phyloP scores from a whole-genome alignment of 2,113 vertebrate genomes.

The Pygoscelis antarcticus region DNA sequence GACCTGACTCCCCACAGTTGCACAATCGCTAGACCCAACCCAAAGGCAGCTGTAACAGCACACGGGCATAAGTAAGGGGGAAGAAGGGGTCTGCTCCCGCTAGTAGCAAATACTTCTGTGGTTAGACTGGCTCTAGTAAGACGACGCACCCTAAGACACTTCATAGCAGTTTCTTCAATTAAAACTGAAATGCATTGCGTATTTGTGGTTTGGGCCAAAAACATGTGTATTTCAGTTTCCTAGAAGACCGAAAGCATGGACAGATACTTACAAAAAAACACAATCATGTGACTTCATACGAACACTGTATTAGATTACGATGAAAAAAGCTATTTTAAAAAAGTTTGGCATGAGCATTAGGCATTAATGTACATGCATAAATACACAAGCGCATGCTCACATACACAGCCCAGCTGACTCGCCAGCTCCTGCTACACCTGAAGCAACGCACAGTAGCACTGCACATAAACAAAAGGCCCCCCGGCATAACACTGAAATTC shows the following conservation, averaged over 20 bases:
- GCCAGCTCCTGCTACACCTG: not conserved
- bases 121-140: not conserved
- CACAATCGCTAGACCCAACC: not conserved
- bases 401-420: not conserved
- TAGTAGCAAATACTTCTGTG: not conserved
- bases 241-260: not conserved
- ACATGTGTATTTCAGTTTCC: not conserved
- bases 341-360: not conserved
- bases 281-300: rapidly evolving
- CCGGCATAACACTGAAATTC: not conserved
- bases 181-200: not conserved
- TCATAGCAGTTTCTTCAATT: not conserved
- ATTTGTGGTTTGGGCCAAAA: not conserved
- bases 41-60: not conserved
- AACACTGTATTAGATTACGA: not conserved
- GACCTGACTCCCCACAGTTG: not conserved
- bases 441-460: not conserved
- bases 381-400: rapidly evolving
- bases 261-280: not conserved
- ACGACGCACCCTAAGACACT: rapidly evolving
- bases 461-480: not conserved
- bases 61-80: rapidly evolving
- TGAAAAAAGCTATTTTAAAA: not conserved
- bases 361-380: too few relatives aligned
- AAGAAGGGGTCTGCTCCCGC: not conserved